A percentile compares a stretch with the other conserved stretches of the same genome.
Evolutionary conservation across 2,797 vertebrate genomes (phyloP).

Genomic region (Notoglanidium macrostoma): DNA sequence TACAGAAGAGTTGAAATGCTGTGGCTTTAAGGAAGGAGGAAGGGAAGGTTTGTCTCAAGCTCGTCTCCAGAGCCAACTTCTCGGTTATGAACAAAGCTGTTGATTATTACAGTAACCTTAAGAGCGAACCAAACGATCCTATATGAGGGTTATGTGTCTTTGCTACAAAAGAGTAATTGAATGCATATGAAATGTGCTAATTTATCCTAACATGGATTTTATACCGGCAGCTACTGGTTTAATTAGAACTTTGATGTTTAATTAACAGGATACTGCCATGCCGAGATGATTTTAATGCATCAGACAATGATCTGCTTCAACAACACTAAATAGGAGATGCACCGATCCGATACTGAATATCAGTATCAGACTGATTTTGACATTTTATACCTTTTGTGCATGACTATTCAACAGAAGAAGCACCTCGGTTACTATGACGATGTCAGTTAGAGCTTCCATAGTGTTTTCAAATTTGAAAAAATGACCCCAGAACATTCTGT

Average conservation of each 20-base stretch:
- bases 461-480: not conserved
- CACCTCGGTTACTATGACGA: not conserved
- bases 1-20: conserved; percentile 65
- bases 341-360: conserved; percentile 28
- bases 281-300: conserved; percentile 13
- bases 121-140: not conserved
- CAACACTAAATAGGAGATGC: conserved; percentile 20
- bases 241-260: not conserved
- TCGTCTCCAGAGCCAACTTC: conserved; percentile 1
- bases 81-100: not conserved
- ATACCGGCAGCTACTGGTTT: conserved; percentile 13
- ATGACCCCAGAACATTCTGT: not conserved
- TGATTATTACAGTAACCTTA: not conserved
- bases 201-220: conserved; percentile 10
- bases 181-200: conserved; percentile 12
- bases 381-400: not conserved
- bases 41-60: conserved; percentile 79
- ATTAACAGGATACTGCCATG: not conserved
- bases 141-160: conserved; percentile 14
- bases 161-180: not conserved
- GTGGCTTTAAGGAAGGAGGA: conserved; percentile 62
- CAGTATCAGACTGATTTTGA: conserved; percentile 4
- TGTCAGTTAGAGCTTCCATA: not conserved
- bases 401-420: not conserved
- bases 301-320: not conserved